These are phyloP conservation scores for Sarotherodon lohbergeri DNA, from an alignment of 2,113 vertebrate genomes.

Conservation along the genomic window DNA sequence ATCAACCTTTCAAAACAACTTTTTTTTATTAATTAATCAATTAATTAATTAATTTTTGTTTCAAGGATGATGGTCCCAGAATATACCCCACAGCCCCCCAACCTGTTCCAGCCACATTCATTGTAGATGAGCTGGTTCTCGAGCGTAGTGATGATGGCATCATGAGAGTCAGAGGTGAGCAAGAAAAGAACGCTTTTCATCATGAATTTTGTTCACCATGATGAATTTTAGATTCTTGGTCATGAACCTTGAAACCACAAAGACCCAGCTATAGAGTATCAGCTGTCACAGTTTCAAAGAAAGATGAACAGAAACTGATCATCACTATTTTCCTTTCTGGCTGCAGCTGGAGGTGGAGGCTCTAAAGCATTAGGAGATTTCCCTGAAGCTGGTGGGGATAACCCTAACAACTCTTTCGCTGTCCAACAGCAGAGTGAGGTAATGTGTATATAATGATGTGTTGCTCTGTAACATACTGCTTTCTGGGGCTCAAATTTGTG, in stretches of 20 bases:
- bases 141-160: slow-evolving; percentile 83
- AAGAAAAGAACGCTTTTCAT: not conserved
- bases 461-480: not conserved
- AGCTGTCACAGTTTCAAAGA: not conserved
- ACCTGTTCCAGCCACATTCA: slow-evolving; percentile 80
- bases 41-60: not conserved
- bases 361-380: not conserved
- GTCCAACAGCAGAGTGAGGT: slow-evolving; percentile 47
- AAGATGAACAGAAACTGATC: slow-evolving; percentile 29
- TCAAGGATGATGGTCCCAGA: slow-evolving; percentile 82
- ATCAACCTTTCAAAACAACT: not conserved
- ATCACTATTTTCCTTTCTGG: not conserved
- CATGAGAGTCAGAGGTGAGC: slow-evolving; percentile 82
- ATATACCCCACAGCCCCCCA: slow-evolving; percentile 89
- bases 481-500: not conserved
- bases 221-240: not conserved
- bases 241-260: not conserved
- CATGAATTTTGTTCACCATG: not conserved
- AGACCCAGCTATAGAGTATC: not conserved
- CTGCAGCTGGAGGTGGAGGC: slow-evolving; percentile 22
- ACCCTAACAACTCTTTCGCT: not conserved
- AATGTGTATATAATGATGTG: not conserved
- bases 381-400: not conserved
- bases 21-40: not conserved
- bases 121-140: slow-evolving; percentile 79